Base-by-base conservation (phyloP, 2,797 vertebrate species). In the Schizopygopsis pylzovi region DNA sequence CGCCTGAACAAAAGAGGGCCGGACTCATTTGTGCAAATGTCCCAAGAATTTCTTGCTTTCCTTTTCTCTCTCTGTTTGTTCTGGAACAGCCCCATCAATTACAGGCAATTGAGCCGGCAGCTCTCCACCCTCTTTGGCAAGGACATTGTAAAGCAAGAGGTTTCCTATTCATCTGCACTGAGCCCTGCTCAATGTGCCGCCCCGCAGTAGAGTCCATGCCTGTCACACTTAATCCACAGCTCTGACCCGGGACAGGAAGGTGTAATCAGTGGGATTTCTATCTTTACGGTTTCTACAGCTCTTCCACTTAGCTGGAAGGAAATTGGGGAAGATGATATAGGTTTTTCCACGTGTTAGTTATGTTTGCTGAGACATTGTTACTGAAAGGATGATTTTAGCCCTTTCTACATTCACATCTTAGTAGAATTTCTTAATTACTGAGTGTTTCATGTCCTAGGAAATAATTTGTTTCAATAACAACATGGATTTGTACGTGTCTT, bases 151-250 rank as follows among this genome's bases (percentile, higher is more conserved):
- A 71, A 75, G 22, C 45, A 54, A 45, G 41, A 43, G 79, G 28
- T 73, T 39, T 79, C 10, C 20, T 65, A 80, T 85, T 85, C 76
- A 79, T 85, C 77, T 56, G 49, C 49, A 3, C 83, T 79, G 37
- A 79, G 61, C 22, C 82, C 18, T 77, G 83, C 67, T 78, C 45
- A 78, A 43, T 78, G 73, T 59, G 65, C 79, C 45, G n/a, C 52
- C 77, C 79, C 45, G 15, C 82, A 56, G 63, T 80, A 41, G 54
- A 78, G 81, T 78, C 59, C 79, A 67, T 86, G 80, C 25, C 86
- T 84, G 86, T 87, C 86, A 87, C 76, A 73, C 77, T 75, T 83
- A 84, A 87, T 84, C 81, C 85, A 83, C 28, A 67, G 71, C 59
- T 39, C 59, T 65, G 16, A 47, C 65, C 61, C 43, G 25, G 54